phyloP scores from a whole-genome alignment of 2,113 vertebrate genomes.

The Aspidoscelis tigris region DNA sequence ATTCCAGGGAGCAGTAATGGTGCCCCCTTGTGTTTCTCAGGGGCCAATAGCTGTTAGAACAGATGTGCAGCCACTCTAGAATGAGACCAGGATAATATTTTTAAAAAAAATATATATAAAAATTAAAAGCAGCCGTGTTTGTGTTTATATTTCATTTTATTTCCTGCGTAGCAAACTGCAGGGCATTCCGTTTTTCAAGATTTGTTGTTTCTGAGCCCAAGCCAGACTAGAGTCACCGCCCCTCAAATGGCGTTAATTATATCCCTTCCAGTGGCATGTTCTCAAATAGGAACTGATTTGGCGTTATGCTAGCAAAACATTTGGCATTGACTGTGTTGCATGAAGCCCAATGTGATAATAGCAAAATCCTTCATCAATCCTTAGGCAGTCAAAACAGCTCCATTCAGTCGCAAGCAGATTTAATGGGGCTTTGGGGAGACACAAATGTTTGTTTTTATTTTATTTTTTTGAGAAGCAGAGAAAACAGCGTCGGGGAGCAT shows the following conservation, averaged over 20 bases:
- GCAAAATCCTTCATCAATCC: not conserved
- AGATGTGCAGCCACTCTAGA: constrained; percentile 50
- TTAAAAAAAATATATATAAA: no score
- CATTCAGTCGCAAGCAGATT: not conserved
- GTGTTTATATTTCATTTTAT: not conserved
- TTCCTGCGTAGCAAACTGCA: constrained; percentile 29
- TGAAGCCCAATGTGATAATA: not conserved
- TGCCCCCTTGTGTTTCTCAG: constrained; percentile 19
- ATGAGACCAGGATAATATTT: constrained; percentile 24
- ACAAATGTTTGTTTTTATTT: no score
- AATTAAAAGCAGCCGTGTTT: constrained; percentile 60
- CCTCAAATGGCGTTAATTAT: constrained; percentile 56
- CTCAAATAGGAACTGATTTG: constrained; percentile 60
- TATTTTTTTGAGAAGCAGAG: not conserved
- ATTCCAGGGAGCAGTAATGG: constrained; percentile 26
- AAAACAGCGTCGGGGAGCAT: not conserved
- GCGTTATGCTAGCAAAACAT: constrained; percentile 18
- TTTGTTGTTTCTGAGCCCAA: constrained; percentile 49
- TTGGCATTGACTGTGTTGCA: constrained; percentile 35
- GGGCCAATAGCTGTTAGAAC: constrained; percentile 41
- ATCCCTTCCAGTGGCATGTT: constrained; percentile 43
- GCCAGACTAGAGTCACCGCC: constrained; percentile 52
- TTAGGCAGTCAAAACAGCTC: not conserved
- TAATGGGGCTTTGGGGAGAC: no score
- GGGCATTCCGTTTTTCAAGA: constrained; percentile 60